Evolutionary conservation across 2,113 vertebrate genomes (phyloP).

Genomic region (Peromyscus polionotus): DNA sequence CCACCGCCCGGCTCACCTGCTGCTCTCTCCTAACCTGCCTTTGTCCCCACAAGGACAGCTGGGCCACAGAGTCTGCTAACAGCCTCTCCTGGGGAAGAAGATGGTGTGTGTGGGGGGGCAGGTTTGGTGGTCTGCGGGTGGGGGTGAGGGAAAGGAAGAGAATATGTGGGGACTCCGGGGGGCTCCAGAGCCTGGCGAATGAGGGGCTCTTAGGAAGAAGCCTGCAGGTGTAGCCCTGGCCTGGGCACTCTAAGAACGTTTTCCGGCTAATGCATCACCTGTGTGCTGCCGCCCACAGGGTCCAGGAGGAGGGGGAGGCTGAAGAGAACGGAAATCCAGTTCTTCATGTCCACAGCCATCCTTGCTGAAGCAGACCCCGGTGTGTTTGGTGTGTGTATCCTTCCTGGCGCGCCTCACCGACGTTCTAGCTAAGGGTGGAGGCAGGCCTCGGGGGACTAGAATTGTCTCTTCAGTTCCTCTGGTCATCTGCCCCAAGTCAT

Average conservation of each 20-base stretch:
- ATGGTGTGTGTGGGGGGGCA: rapidly evolving
- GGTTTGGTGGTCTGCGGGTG: not conserved
- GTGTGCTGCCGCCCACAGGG: not conserved
- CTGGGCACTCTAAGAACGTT: not conserved
- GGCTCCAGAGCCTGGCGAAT: not conserved
- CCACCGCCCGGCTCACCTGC: not conserved
- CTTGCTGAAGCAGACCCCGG: not conserved
- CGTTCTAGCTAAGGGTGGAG: not conserved
- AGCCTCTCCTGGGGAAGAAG: not conserved
- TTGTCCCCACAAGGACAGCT: not conserved
- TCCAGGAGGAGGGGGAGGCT: too few species aligned
- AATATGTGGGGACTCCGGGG: not conserved
- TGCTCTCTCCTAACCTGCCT: not conserved
- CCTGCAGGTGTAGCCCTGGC: not conserved
- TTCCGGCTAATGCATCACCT: not conserved
- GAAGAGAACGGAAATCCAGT: not conserved
- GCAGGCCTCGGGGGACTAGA: not conserved
- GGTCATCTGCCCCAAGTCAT: not conserved
- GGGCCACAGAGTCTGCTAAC: not conserved
- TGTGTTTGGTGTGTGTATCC: not conserved
- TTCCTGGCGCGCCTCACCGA: not conserved
- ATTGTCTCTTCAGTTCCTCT: not conserved
- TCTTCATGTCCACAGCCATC: not conserved
- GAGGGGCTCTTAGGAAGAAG: not conserved
- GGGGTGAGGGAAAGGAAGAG: not conserved